Base-by-base conservation (phyloP, 2,888 invertebrate genomes). In the Phyllotreta cruciferae region DNA sequence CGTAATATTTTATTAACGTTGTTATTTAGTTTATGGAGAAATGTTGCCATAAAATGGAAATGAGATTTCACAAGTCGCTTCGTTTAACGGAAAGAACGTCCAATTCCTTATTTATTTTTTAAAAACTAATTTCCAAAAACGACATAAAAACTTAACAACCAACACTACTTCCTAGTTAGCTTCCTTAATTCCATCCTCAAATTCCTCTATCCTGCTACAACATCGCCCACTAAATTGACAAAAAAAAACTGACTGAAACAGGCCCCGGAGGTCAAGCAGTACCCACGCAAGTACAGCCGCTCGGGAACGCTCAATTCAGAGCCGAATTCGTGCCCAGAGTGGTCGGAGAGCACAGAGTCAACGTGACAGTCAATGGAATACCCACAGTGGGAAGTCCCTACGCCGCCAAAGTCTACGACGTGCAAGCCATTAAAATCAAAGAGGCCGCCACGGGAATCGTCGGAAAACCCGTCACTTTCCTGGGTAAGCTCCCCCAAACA, bases 321-420 rank as follows among this genome's bases (percentile, higher is more conserved):
- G 95, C 96, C 2, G 94, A 97, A 81, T 98, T 97, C 81, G 91
- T 91, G 66, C 96, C 97, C 8, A 85, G 91, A 72, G 90, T 92
- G 53, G 96, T 96, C 64, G 96, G 96, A 49, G 94, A 96, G 77
- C 96, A 97, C 81, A 88, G 92, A 66, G 91, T 97, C 67, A 90
- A 93, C 74, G 93, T 96, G 66, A 90, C 89, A 64, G 92, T 94
- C 66, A 91, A 89, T 78, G 90, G 91, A 69, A 82, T 87, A 74
- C 90, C 94, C 8, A 92, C 96, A 66, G 90, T 91, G 14, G 96
- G 96, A 50, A 96, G 95, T 78, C 97, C 97, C 4, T 97, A 96
- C 82, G 91, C 93, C 73, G 92, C 95, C 73, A 96, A 97, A 85
- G 95, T 96, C 3, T 96, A 96, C 78, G 96, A 97, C 77, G 94